phyloP scores from a whole-genome alignment of 2,797 vertebrate genomes.

The Pelochelys cantorii region DNA sequence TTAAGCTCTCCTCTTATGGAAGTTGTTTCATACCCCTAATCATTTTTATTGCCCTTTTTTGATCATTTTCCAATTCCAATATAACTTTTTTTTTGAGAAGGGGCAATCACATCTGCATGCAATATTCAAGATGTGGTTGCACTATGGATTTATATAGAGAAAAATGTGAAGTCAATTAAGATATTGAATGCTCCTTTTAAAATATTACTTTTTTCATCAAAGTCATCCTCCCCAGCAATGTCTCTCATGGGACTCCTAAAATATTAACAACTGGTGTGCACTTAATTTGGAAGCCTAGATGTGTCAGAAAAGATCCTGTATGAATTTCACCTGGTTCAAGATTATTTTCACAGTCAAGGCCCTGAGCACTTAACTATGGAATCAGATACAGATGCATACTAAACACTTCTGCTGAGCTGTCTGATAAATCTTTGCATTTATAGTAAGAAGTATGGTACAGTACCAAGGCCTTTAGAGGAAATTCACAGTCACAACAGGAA shows the following conservation, averaged over 20 bases:
- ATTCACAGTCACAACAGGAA: neutral
- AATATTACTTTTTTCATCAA: too few relatives aligned
- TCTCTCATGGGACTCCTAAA: neutral
- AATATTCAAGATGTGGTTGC: too few relatives aligned
- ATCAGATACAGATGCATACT: fast-evolving
- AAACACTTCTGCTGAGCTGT: fast-evolving
- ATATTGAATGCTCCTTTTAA: too few relatives aligned
- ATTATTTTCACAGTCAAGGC: neutral
- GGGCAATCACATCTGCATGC: too few relatives aligned
- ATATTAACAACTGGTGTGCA: fast-evolving
- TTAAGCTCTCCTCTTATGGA: too few relatives aligned
- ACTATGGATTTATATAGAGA: too few relatives aligned
- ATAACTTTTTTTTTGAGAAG: too few relatives aligned
- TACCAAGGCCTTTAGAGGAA: neutral
- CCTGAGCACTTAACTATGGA: neutral
- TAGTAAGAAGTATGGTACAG: neutral
- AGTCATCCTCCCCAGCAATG: too few relatives aligned
- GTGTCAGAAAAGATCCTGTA: neutral
- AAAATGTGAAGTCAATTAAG: too few relatives aligned
- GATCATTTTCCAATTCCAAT: too few relatives aligned
- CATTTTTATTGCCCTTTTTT: too few relatives aligned
- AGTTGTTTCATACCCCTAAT: too few relatives aligned
- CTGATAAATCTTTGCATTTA: neutral
- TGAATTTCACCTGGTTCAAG: neutral
- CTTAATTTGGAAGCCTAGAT: neutral